These are phyloP conservation scores for Siderastrea siderea DNA, from an alignment of 92 coral and sea anemone species.

Conservation along the genomic window DNA sequence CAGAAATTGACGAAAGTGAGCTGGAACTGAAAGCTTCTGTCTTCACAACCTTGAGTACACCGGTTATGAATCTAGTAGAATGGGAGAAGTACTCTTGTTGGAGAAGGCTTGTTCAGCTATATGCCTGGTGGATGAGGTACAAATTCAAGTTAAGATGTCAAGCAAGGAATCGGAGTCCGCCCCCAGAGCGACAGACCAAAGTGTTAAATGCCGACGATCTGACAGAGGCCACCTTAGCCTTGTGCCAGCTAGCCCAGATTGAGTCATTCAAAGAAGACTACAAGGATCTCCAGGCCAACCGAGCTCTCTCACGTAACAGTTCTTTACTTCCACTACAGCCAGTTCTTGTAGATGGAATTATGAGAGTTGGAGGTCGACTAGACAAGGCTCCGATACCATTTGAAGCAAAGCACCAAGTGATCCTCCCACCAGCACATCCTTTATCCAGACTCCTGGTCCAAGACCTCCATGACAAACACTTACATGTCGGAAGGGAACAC, in stretches of 20 bases:
- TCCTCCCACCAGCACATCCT: slow-evolving; percentile 23
- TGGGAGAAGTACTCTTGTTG: neutral
- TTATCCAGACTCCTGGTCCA: slow-evolving; percentile 13
- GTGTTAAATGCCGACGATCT: neutral
- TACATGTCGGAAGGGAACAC: slow-evolving; percentile 21
- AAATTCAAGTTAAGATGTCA: no score
- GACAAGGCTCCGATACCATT: neutral
- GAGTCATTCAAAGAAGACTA: slow-evolving; percentile 3
- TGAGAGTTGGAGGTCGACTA: slow-evolving; percentile 28
- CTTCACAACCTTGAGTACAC: neutral
- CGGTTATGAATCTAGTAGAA: neutral
- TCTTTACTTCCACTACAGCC: slow-evolving; percentile 10
- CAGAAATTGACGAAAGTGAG: neutral
- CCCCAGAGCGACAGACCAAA: neutral
- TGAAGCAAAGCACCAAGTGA: slow-evolving; percentile 41
- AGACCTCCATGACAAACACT: slow-evolving; percentile 28
- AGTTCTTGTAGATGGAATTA: neutral
- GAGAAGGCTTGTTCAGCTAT: neutral
- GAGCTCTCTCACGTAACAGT: neutral
- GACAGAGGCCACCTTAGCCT: neutral
- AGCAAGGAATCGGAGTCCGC: no score
- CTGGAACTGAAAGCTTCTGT: neutral
- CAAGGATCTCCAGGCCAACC: neutral
- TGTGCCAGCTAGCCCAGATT: slow-evolving; percentile 7
- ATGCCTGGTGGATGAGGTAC: no score